Conservation (phyloP, 2,888 invertebrate species). For the Blera fallax region DNA sequence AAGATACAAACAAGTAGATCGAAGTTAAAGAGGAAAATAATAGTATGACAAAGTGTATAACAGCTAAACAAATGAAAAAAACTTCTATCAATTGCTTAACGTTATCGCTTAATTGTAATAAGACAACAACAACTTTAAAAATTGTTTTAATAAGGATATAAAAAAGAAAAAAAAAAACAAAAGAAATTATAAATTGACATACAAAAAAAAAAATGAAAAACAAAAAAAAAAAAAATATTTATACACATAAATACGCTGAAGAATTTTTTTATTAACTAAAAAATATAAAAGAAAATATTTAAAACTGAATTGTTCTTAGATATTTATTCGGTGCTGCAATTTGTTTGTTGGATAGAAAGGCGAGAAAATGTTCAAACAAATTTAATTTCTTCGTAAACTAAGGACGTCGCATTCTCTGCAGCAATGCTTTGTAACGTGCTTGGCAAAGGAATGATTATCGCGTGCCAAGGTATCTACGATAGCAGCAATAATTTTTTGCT, state of each 20-base stretch:
- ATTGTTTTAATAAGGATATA: constrained; percentile 65
- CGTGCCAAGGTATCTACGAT: too few species aligned
- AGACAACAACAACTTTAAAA: constrained; percentile 60
- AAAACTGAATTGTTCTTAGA: constrained; percentile 51
- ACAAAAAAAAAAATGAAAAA: constrained; percentile 50
- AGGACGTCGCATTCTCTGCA: too few species aligned
- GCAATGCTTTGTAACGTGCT: too few species aligned
- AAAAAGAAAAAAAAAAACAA: constrained; percentile 30
- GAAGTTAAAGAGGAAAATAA: constrained; percentile 21
- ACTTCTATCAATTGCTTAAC: constrained; percentile 73
- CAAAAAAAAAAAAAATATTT: constrained; percentile 73
- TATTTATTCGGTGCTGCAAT: constrained; percentile 3
- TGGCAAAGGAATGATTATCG: too few species aligned
- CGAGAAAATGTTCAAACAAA: not conserved
- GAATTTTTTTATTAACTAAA: constrained; percentile 75
- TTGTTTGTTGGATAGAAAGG: not conserved
- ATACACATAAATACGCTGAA: constrained; percentile 75
- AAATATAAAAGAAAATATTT: constrained; percentile 74
- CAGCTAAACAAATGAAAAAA: constrained; percentile 49
- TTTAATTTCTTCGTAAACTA: too few species aligned
- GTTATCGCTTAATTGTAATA: constrained; percentile 75
- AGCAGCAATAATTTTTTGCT: too few species aligned
- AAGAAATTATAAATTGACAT: constrained; percentile 41
- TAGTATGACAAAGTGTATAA: constrained; percentile 55
- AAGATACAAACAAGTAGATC: constrained; percentile 31